phyloP scores from a whole-genome alignment of 1,140 invertebrate genomes.

The Condylostylus longicornis region DNA sequence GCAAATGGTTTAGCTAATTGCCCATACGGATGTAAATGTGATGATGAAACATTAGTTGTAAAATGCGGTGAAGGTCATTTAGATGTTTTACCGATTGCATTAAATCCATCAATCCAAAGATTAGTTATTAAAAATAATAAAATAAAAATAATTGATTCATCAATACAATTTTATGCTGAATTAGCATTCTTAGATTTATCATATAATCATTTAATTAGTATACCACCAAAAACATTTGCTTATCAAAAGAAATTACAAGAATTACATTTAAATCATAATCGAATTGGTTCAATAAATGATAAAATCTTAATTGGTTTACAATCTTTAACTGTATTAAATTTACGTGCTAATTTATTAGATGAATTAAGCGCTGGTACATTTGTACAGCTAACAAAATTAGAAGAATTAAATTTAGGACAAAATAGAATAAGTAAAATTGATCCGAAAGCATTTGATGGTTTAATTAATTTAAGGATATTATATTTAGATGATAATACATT shows the following conservation, averaged over 20 bases:
- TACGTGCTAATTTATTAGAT: conserved; percentile 68
- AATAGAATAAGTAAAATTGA: conserved; percentile 73
- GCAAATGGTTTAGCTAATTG: conserved; percentile 41
- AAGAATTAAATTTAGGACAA: conserved; percentile 72
- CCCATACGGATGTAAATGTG: conserved; percentile 65
- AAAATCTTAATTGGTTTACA: conserved; percentile 63
- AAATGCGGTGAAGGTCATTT: conserved; percentile 68
- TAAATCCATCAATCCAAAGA: conserved; percentile 76
- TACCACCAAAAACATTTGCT: conserved; percentile 60
- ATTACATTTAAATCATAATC: conserved; percentile 70
- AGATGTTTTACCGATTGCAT: conserved; percentile 76
- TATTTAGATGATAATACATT: conserved; percentile 76
- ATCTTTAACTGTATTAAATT: conserved; percentile 59
- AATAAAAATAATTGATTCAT: conserved; percentile 72
- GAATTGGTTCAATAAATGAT: conserved; percentile 62
- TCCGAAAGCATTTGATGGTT: conserved; percentile 58
- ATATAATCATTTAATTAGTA: conserved; percentile 63
- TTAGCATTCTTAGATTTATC: conserved; percentile 70
- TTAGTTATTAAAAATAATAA: conserved; percentile 69
- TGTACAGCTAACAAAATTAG: conserved; percentile 52
- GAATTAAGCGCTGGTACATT: conserved; percentile 62
- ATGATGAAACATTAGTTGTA: conserved; percentile 77
- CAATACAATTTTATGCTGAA: conserved; percentile 73
- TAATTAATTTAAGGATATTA: conserved; percentile 57
- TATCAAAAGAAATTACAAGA: conserved; percentile 66